phyloP scores from a whole-genome alignment of 2,888 invertebrate species.

The Orthosia gothica region DNA sequence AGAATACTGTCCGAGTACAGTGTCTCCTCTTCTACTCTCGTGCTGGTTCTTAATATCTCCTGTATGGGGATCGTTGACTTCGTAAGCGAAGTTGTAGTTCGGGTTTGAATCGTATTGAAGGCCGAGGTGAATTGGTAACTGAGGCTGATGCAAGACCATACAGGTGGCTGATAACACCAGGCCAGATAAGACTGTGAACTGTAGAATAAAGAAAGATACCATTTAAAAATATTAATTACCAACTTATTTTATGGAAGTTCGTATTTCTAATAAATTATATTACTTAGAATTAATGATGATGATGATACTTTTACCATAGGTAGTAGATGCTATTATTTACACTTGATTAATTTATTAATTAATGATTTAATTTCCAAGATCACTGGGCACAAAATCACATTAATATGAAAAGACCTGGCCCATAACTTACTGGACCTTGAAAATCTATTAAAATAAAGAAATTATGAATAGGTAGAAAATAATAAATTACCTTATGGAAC shows the following conservation, averaged over 20 bases:
- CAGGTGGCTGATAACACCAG: slow-evolving; percentile 81
- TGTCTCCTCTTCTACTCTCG: slow-evolving; percentile 89
- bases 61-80: slow-evolving; percentile 89
- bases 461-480: slow-evolving; percentile 13
- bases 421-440: background rate
- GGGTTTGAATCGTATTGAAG: slow-evolving; percentile 76
- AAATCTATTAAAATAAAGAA: background rate
- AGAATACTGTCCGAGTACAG: slow-evolving; percentile 90
- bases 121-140: slow-evolving; percentile 67
- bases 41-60: slow-evolving; percentile 91
- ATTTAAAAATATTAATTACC: no score
- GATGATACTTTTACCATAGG: no score
- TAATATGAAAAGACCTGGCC: background rate
- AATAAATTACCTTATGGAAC: slow-evolving; percentile 78
- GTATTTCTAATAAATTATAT: no score
- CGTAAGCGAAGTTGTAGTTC: slow-evolving; percentile 91
- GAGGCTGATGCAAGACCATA: slow-evolving; percentile 81
- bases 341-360: background rate
- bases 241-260: no score
- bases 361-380: background rate
- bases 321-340: no score
- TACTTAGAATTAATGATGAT: no score
- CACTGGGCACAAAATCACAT: slow-evolving; percentile 7
- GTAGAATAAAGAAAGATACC: slow-evolving; percentile 46
- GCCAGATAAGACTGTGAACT: slow-evolving; percentile 73